Conservation (phyloP, 64 coral and sea anemone species). For the Montipora efflorescens region DNA sequence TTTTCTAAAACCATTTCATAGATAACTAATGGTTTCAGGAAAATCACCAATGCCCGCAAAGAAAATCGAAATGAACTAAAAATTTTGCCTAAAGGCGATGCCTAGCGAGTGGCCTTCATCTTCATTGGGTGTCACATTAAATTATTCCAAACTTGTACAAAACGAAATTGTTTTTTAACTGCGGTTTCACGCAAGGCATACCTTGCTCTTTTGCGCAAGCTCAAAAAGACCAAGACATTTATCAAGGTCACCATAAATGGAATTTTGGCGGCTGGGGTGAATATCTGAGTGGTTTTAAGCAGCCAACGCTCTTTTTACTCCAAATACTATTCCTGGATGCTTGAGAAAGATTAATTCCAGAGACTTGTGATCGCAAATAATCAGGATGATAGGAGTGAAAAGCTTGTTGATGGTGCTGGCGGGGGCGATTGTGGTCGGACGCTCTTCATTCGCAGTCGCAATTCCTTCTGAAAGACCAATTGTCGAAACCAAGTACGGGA, state of each 20-base stretch:
- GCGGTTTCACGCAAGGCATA: conserved; percentile 32
- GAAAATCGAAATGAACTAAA: not conserved
- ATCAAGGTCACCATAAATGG: conserved; percentile 25
- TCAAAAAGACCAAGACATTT: conserved; percentile 21
- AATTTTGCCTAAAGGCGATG: not conserved
- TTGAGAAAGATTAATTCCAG: conserved; percentile 16
- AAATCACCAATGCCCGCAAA: not conserved
- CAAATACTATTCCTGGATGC: not conserved
- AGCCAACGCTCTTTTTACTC: not conserved
- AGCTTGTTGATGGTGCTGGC: conserved; percentile 9
- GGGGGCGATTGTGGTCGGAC: not conserved
- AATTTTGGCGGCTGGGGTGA: not conserved
- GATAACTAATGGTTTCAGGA: not conserved
- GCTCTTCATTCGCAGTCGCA: not conserved
- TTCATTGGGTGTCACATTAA: conserved; percentile 28
- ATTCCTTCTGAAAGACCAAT: conserved; percentile 14
- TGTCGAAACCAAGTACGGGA: conserved; percentile 71
- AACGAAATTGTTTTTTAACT: conserved; percentile 27
- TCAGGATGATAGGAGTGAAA: conserved; percentile 10
- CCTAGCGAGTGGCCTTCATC: conserved; percentile 1
- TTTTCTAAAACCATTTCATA: not conserved
- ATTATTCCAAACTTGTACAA: not conserved
- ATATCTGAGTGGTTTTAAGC: conserved; percentile 17
- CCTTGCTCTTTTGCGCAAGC: not conserved
- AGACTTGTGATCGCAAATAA: not conserved